phyloP scores from a whole-genome alignment of 2,113 vertebrate species.

The Tricholaema leucomelas region DNA sequence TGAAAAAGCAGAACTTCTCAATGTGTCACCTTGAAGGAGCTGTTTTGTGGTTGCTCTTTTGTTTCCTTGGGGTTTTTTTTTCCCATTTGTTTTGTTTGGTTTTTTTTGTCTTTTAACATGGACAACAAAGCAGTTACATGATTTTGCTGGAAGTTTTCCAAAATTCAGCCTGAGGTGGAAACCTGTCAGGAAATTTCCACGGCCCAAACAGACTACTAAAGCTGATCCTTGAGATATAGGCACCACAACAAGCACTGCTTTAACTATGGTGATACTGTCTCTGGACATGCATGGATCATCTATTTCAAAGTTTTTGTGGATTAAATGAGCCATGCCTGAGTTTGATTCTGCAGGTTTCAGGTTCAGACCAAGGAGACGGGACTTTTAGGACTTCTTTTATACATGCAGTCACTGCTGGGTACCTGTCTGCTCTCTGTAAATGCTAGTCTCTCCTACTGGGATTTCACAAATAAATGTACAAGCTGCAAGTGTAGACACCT shows the following conservation, averaged over 20 bases:
- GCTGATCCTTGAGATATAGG: background rate
- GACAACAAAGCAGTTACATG: background rate
- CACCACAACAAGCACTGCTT: background rate
- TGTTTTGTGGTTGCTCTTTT: background rate
- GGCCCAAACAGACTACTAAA: background rate
- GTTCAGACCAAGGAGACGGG: background rate
- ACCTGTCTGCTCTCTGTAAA: background rate
- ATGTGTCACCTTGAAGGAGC: background rate
- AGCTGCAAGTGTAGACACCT: background rate
- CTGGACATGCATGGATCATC: background rate
- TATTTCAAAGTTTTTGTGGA: background rate
- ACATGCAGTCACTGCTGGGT: rapidly evolving
- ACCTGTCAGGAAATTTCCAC: background rate
- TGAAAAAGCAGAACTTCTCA: background rate
- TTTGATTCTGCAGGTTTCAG: background rate
- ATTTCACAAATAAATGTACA: conserved; percentile 11
- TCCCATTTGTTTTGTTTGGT: background rate
- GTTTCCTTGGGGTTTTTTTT: background rate
- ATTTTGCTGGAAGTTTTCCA: background rate
- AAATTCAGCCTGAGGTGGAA: background rate
- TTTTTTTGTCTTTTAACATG: background rate
- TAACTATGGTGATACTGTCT: background rate
- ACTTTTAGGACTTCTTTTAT: background rate
- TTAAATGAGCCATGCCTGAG: background rate
- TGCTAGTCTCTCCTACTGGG: background rate